Base-by-base conservation (phyloP, 92 coral and sea anemone genomes). In the Siderastrea siderea region DNA sequence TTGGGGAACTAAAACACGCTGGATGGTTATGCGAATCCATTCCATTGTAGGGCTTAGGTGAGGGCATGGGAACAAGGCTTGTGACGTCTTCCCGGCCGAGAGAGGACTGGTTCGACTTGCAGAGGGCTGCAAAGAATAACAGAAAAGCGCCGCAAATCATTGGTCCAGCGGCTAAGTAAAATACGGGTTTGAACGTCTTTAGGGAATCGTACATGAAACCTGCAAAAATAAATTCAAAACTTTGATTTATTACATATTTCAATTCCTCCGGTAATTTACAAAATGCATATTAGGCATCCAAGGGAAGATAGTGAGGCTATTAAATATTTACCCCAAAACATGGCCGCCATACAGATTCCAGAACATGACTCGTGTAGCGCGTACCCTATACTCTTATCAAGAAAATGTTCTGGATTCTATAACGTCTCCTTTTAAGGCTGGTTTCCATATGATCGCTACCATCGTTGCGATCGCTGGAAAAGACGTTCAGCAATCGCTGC, bases 81-180 rank as follows among this genome's bases (percentile, higher is more conserved):
- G 73, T 84, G 73, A 74, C 44, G 71, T 84, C 87, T 62, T 74
- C 72, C 7, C 72, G 73, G 52, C 87, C 73, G 46, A 49, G 63
- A 51, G 87, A 61, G 50, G 52, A 26, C 54, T 43, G 80, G 63
- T n/a, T 79, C 1, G 91, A 86, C 45, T 82, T 88, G 26, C 83
- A 85, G 51, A 87, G 79, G 6, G 96, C 88, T 4, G 90, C 89
- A 48, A 91, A 48, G 71, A 93, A 79, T 7, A 95, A 81, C 44
- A 93, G 59, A 16, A 93, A 78, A 5, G 93, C 92, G 19, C 96
- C 98, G 48, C 90, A 75, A 63, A 94, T 90, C 98, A 95, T 95
- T 38, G 98, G 94, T 16, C 93, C 96, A 53, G 96, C 94, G 4
- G 98, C 98, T 43, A 95, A 91, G 84, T 91, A 95, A 75, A 95